phyloP scores from a whole-genome alignment of 2,888 invertebrate genomes.

The Eubasilissa splendida region DNA sequence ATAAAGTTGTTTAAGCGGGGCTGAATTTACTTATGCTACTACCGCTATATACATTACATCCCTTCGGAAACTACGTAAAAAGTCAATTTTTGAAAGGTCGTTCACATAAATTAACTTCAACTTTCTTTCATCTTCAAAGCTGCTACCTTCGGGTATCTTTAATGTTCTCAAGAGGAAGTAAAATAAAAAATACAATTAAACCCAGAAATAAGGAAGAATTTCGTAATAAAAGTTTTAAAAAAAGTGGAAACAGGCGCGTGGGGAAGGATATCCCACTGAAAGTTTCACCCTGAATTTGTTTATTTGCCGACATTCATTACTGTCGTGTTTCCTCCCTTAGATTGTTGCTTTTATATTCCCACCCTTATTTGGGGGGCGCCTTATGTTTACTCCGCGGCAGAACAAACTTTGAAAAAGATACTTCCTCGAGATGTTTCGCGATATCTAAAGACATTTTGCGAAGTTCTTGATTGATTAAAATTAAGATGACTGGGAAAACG shows the following conservation, averaged over 20 bases:
- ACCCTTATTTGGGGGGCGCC: constrained; percentile 10
- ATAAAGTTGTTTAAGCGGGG: no score
- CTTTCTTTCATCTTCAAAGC: neutral
- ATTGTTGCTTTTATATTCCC: constrained; percentile 23
- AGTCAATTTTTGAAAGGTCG: constrained; percentile 9
- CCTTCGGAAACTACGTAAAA: constrained; percentile 21
- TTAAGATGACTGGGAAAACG: neutral
- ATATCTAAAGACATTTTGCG: neutral
- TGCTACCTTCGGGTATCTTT: constrained; percentile 14
- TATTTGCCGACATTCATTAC: constrained; percentile 54
- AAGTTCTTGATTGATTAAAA: neutral
- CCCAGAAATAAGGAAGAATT: constrained; percentile 51
- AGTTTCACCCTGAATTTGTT: constrained; percentile 51
- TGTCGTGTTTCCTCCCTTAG: neutral
- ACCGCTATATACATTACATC: neutral
- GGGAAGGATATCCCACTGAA: constrained; percentile 38
- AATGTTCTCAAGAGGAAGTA: constrained; percentile 38
- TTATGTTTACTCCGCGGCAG: constrained; percentile 31
- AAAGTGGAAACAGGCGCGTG: constrained; percentile 25
- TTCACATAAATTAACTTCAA: constrained; percentile 30
- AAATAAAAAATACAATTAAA: constrained; percentile 52
- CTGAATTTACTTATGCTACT: neutral
- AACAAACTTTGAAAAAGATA: neutral
- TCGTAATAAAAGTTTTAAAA: constrained; percentile 47
- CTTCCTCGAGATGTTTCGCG: neutral